Conservation (phyloP, 2,888 invertebrate genomes). For the Drosophila atroscutellata region DNA sequence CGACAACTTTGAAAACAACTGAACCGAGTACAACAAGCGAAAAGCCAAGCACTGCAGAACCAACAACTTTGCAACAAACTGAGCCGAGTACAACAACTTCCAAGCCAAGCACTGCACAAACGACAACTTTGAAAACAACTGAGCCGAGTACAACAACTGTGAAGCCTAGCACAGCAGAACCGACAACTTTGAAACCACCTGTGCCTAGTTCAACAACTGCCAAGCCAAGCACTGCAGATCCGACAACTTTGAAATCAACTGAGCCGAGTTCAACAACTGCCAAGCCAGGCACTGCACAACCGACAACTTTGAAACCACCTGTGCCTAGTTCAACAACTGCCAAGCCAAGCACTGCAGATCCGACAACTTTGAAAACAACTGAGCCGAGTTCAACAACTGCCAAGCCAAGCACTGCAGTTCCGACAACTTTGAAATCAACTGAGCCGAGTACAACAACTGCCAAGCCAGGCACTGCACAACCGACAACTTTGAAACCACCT, state of each 20-base stretch:
- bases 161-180: not conserved
- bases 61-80: not conserved
- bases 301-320: no score
- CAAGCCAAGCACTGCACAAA: not conserved
- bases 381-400: not conserved
- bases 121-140: not conserved
- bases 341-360: rapidly evolving
- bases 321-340: no score
- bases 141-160: not conserved
- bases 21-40: not conserved
- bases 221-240: rapidly evolving
- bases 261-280: no score
- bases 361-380: not conserved
- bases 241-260: no score
- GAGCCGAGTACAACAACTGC: not conserved
- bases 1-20: conserved; percentile 5
- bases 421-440: not conserved
- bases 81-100: not conserved
- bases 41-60: rapidly evolving
- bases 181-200: no score
- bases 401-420: rapidly evolving
- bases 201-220: no score
- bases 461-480: not conserved
- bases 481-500: not conserved
- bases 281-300: rapidly evolving